Evolutionary conservation across 2,797 vertebrate genomes (phyloP), one percentile per base, ranked within the genome.

Genomic region (Scolopax bukidnonensis): DNA sequence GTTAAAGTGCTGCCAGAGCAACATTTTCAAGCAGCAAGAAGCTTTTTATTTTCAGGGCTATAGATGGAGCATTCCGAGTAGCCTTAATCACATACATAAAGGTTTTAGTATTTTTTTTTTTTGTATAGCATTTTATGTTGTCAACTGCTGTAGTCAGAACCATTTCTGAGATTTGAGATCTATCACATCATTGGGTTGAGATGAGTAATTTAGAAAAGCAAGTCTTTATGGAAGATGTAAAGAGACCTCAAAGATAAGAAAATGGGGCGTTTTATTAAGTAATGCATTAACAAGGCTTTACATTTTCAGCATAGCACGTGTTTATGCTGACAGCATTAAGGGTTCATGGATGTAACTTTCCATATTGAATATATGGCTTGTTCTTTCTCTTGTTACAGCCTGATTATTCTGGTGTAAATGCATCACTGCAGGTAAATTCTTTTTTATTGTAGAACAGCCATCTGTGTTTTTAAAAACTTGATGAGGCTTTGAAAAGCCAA

Each of bases 401-500:
- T 93, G 86, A 95, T 94, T 95, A 90, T 94, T 94, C 70, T 32
- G 43, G 30, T 67, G 70, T 67, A 90, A 95, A 95, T 56, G 88
- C 84, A 93, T 60, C 94, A 96, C 92, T 95, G 90, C 93, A 97
- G 95, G 95, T 97, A 95, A 74, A 60, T 38, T 74, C 36, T 11
- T 38, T 82, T 77, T 97, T 91, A 95, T 95, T 94, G 88, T 76
- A 16, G 73, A 96, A 90, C 83, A 96, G 85, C 96, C 96, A 96
- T 97, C 94, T 96, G 95, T 97, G 95, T 96, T 95, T 97, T 95
- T 90, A 95, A 91, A 96, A 94, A 25, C 87, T 96, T 95, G 93
- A 97, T 95, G 96, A 95, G 93, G 87, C 96, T 90, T 94, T 96
- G 91, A 93, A 95, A 95, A 94, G 80, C 90, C 89, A 91, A 91